Conservation (phyloP, 2,113 vertebrate species). For the Chaenogobius annularis region DNA sequence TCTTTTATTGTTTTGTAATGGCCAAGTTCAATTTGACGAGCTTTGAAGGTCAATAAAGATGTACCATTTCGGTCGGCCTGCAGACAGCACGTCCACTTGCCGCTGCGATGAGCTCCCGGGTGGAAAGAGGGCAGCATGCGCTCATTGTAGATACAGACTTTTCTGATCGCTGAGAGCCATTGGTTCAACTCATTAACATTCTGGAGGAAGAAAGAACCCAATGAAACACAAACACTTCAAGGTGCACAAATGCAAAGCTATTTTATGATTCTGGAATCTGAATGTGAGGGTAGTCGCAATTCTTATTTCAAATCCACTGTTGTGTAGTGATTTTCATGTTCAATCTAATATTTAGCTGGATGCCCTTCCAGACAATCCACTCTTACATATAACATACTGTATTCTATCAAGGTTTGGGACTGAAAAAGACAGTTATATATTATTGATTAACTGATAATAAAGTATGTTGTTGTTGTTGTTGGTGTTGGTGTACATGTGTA, state of each 20-base stretch:
- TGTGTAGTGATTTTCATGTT: neutral
- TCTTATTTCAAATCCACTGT: no score
- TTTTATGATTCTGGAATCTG: neutral
- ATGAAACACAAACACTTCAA: neutral
- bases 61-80: conserved; percentile 79
- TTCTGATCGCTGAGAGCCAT: conserved; percentile 89
- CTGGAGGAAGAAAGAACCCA: conserved; percentile 55
- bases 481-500: neutral
- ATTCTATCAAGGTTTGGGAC: neutral
- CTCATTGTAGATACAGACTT: conserved; percentile 83
- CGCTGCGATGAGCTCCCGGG: conserved; percentile 80
- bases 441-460: neutral
- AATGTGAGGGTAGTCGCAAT: neutral
- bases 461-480: no score
- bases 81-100: conserved; percentile 90
- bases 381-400: neutral
- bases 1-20: neutral
- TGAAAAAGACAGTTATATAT: neutral
- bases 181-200: conserved; percentile 90
- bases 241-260: neutral
- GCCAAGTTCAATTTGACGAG: neutral
- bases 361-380: neutral
- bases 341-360: neutral
- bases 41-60: conserved; percentile 23
- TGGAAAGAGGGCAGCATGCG: conserved; percentile 83